phyloP scores from a whole-genome alignment of 2,113 vertebrate genomes.

The Pyxicephalus adspersus region DNA sequence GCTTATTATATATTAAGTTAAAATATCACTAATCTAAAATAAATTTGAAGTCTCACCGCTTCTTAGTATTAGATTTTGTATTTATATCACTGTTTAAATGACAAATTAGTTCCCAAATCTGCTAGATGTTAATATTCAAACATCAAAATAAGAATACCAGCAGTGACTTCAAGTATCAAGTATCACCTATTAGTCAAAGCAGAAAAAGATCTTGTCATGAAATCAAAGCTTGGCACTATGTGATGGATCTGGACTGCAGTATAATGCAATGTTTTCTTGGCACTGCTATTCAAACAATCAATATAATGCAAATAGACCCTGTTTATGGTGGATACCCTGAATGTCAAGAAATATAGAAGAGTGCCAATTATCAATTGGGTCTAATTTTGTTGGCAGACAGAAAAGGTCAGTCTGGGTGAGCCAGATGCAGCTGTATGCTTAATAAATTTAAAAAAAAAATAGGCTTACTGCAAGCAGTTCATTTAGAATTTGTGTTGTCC shows the following conservation, averaged over 20 bases:
- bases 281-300: conserved; percentile 4
- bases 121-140: neutral
- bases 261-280: conserved; percentile 16
- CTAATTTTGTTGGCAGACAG: neutral
- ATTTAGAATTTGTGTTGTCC: too few relatives aligned
- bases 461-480: too few relatives aligned
- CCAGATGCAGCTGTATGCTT: neutral
- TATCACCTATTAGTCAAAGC: conserved; percentile 1
- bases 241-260: neutral
- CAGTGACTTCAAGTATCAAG: neutral
- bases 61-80: too few relatives aligned
- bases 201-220: conserved; percentile 16
- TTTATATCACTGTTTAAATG: too few relatives aligned
- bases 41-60: too few relatives aligned
- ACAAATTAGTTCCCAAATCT: neutral
- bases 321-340: neutral
- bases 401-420: neutral
- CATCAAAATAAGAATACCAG: neutral
- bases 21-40: too few relatives aligned
- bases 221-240: conserved; percentile 5
- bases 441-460: too few relatives aligned
- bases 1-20: too few relatives aligned
- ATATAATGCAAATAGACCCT: neutral
- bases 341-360: neutral
- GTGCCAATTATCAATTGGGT: conserved; percentile 16